Evolutionary conservation across 2,888 invertebrate genomes (phyloP).

Genomic region (Cephus spinipes): DNA sequence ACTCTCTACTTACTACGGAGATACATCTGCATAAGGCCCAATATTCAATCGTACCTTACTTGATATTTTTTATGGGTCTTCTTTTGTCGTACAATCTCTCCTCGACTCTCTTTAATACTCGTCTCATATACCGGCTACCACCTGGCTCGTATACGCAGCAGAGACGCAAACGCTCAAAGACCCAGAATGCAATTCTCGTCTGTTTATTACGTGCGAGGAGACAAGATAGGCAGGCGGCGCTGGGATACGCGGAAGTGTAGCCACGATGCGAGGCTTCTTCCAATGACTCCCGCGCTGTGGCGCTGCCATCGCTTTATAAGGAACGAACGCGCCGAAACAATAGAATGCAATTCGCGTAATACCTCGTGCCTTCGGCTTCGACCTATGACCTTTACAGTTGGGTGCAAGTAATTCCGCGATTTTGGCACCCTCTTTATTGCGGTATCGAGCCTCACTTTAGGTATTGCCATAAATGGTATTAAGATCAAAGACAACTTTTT

Average conservation of each 20-base stretch:
- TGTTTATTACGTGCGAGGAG: constrained; percentile 22
- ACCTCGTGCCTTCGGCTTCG: neutral
- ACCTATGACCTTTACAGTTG: neutral
- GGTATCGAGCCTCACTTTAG: neutral
- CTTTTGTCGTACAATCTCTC: neutral
- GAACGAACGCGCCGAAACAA: neutral
- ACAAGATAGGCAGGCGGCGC: constrained; percentile 51
- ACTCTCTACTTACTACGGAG: neutral
- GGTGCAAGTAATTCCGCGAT: neutral
- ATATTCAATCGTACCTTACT: neutral
- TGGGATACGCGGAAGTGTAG: constrained; percentile 60
- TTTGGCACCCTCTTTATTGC: neutral
- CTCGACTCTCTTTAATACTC: neutral
- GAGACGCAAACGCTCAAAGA: neutral
- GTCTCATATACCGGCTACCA: neutral
- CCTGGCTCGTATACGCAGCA: neutral
- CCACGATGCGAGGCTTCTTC: constrained; percentile 56
- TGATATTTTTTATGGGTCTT: neutral
- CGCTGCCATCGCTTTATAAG: constrained; percentile 14
- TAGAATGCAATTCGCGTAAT: neutral
- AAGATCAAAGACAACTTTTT: neutral
- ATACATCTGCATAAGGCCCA: neutral
- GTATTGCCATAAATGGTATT: neutral
- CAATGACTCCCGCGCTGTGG: constrained; percentile 53
- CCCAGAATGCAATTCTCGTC: neutral